Evolutionary conservation across 2,888 invertebrate species (phyloP), one percentile per base, ranked within the genome.

Genomic region (Epinotia nisella): DNA sequence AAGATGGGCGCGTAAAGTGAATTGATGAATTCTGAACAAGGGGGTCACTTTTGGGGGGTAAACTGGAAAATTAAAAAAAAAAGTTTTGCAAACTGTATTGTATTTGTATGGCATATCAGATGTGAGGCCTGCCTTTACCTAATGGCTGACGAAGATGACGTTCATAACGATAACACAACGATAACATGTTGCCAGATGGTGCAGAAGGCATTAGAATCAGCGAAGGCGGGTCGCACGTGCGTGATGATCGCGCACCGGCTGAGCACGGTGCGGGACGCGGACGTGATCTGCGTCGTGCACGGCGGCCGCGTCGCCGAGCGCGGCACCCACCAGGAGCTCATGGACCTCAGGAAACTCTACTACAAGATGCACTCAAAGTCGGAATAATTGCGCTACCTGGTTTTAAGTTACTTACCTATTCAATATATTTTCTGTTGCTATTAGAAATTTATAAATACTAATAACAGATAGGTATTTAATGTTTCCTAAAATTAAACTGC

Each of bases 191-290:
- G 78, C 2, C 80, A 96, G 95, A 94, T 97, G 76, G 98, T 98
- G 1, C 98, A 98, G 94, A 97, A 96, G 84, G 98, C 98, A 0
- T 88, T 98, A 70, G 97, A 98, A 85, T 94, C 95, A 71, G 98
- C 98, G 0, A 96, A 96, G 80, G 94, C 95, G 59, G 97, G 97
- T 0, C 94, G 98, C 74, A 98, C 98, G 0, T 98, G 97, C 75
- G 96, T 98, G 49, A 96, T 96, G 79, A 98, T 98, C 78, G 98
- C 98, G 0, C 98, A 98, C 87, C 94, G 98, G 72, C 92, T 98
- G 60, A 97, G 97, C 71, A 98, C 98, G 0, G 96, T 98, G 64
- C 95, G 97, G 77, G 97, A 97, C 83, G 97, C 97, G 0, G 97
- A 98, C 90, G 81, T 94, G 70, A 97, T 97, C 80, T 96, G 96